Percentiles rank a stretch among this genome's conserved stretches.
phyloP scores from a whole-genome alignment of 2,888 invertebrate genomes.

The Adela reaumurella region DNA sequence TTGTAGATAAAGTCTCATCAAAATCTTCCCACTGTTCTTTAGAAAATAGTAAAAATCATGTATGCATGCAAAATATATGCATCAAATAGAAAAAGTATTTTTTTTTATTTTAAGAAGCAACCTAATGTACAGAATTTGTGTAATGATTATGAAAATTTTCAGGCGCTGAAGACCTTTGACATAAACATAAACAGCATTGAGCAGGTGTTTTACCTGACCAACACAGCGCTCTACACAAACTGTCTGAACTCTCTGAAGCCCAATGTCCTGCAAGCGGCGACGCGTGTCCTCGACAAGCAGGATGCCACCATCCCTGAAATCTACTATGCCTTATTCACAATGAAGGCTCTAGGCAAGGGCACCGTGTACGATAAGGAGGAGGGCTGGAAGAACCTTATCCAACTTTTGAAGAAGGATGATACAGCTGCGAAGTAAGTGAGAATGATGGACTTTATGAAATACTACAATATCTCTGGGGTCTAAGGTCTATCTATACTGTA shows the following conservation, averaged over 20 bases:
- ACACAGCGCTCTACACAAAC: constrained; percentile 57
- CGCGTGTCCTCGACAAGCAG: constrained; percentile 61
- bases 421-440: constrained; percentile 66
- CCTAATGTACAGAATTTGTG: too few species aligned
- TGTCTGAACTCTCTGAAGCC: constrained; percentile 51
- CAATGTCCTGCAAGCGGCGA: constrained; percentile 43
- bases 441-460: too few species aligned
- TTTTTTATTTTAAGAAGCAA: too few species aligned
- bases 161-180: constrained; percentile 32
- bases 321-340: constrained; percentile 68
- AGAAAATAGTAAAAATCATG: too few species aligned
- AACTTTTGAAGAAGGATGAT: constrained; percentile 81
- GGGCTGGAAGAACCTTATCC: constrained; percentile 68
- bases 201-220: constrained; percentile 64
- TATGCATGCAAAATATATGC: too few species aligned
- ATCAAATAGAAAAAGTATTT: too few species aligned
- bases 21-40: too few species aligned
- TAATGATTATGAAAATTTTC: too few species aligned
- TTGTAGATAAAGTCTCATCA: too few species aligned
- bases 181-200: constrained; percentile 43
- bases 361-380: constrained; percentile 62
- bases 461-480: too few species aligned
- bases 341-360: constrained; percentile 64
- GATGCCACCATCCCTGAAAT: constrained; percentile 66
- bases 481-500: too few species aligned